phyloP scores from a whole-genome alignment of 2,888 invertebrate species.

The Drosophila formosana region DNA sequence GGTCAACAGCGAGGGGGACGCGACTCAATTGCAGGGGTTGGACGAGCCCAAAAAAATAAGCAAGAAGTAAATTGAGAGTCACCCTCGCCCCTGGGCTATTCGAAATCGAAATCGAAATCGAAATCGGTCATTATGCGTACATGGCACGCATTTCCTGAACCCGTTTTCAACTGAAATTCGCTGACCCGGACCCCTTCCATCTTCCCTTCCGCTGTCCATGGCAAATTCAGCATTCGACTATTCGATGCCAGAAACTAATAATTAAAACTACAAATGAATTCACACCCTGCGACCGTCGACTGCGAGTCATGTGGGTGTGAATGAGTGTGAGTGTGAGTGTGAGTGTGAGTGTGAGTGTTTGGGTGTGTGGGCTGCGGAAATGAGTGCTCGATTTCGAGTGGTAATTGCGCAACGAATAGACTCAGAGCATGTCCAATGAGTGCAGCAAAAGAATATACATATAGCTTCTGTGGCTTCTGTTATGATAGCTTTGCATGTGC shows the following conservation, averaged over 20 bases:
- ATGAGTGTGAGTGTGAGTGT: conserved; percentile 17
- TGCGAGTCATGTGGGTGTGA: conserved; percentile 4
- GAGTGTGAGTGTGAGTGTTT: not conserved
- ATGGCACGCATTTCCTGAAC: conserved; percentile 55
- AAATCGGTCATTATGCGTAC: conserved; percentile 48
- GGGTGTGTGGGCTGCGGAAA: conserved; percentile 1
- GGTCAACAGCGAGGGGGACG: conserved; percentile 39
- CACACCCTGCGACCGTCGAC: conserved; percentile 58
- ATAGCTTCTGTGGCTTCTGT: not conserved
- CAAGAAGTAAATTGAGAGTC: conserved; percentile 1
- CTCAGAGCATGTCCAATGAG: too few species aligned
- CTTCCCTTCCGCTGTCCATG: conserved; percentile 1
- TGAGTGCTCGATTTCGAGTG: conserved; percentile 6
- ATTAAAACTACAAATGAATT: conserved; percentile 77
- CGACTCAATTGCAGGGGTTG: conserved; percentile 19
- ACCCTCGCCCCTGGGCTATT: conserved; percentile 14
- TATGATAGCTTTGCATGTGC: conserved; percentile 21
- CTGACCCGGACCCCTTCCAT: not conserved
- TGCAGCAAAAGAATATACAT: too few species aligned
- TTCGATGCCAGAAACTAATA: conserved; percentile 57
- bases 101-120: not conserved
- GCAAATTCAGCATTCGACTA: conserved; percentile 2
- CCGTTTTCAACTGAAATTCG: conserved; percentile 16
- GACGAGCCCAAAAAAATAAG: not conserved
- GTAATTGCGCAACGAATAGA: conserved; percentile 2